phyloP scores from a whole-genome alignment of 2,888 invertebrate genomes.

The Drosophila antonietae region DNA sequence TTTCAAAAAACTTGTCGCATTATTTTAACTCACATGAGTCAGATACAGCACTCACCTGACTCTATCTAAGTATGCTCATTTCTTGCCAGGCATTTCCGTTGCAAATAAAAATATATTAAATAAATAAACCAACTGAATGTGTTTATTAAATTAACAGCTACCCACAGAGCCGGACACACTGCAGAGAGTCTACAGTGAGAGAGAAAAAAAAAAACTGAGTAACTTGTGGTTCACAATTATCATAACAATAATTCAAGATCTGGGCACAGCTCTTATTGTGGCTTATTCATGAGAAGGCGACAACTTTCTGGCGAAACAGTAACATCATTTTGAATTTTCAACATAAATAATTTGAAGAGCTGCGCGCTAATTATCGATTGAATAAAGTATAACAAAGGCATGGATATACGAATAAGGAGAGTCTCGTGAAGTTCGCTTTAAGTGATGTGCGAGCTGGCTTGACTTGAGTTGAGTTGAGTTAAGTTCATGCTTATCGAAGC shows the following conservation, averaged over 20 bases:
- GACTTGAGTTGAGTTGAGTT: conserved; percentile 15
- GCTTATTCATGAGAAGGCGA: conserved; percentile 49
- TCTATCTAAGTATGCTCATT: conserved; percentile 17
- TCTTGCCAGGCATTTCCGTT: conserved; percentile 62
- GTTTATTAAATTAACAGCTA: conserved; percentile 76
- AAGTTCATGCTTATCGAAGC: conserved; percentile 41
- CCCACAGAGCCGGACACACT: conserved; percentile 35
- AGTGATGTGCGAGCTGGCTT: conserved; percentile 4
- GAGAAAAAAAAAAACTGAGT: neutral
- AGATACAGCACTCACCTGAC: conserved; percentile 9
- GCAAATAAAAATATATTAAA: conserved; percentile 51
- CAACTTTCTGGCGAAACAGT: conserved; percentile 76
- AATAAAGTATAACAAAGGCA: conserved; percentile 59
- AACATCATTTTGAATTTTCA: conserved; percentile 80
- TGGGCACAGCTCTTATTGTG: conserved; percentile 32
- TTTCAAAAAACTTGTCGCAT: neutral
- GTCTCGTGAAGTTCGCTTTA: conserved; percentile 18
- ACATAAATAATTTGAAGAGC: conserved; percentile 74
- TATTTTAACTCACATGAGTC: conserved; percentile 44
- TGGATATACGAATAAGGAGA: conserved; percentile 13
- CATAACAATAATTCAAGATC: conserved; percentile 77
- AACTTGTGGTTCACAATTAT: conserved; percentile 59
- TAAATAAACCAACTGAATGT: conserved; percentile 67
- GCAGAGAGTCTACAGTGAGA: neutral
- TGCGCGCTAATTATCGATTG: conserved; percentile 75